Conservation (phyloP, 1,140 invertebrate genomes). For the Lepidurus arcticus region DNA sequence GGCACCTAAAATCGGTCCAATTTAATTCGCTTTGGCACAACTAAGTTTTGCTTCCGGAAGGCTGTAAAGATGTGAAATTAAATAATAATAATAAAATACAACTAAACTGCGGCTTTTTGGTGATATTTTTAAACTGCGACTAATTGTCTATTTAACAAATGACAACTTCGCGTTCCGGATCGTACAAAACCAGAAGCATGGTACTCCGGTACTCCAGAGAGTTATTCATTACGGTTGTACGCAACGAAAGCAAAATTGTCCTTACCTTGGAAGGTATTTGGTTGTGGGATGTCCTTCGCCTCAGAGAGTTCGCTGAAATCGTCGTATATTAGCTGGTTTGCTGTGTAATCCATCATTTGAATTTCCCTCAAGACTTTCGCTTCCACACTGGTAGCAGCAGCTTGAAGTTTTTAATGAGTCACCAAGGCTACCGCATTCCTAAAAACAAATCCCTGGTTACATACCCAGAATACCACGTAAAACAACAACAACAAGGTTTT, state of each 20-base stretch:
- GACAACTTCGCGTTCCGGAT: background rate
- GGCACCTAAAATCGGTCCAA: background rate
- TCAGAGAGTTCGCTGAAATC: background rate
- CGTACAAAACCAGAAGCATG: background rate
- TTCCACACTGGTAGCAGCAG: background rate
- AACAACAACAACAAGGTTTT: too few relatives aligned
- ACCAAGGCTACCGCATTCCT: background rate
- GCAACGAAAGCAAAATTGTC: background rate
- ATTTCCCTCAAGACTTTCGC: background rate
- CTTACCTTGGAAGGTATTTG: conserved; percentile 2
- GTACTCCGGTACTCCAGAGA: background rate
- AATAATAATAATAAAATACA: background rate
- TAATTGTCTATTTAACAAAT: background rate
- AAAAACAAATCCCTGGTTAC: too few relatives aligned
- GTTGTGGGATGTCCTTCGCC: background rate
- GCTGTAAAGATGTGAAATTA: background rate
- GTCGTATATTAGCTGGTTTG: background rate
- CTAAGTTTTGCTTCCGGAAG: background rate
- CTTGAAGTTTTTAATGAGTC: background rate
- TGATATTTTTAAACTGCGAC: background rate
- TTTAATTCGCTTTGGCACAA: background rate
- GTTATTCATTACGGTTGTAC: background rate
- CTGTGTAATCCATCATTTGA: background rate
- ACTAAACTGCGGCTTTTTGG: background rate
- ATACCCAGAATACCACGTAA: too few relatives aligned